Base-by-base conservation (phyloP, 2,888 invertebrate genomes). In the Neoscelio sp. region DNA sequence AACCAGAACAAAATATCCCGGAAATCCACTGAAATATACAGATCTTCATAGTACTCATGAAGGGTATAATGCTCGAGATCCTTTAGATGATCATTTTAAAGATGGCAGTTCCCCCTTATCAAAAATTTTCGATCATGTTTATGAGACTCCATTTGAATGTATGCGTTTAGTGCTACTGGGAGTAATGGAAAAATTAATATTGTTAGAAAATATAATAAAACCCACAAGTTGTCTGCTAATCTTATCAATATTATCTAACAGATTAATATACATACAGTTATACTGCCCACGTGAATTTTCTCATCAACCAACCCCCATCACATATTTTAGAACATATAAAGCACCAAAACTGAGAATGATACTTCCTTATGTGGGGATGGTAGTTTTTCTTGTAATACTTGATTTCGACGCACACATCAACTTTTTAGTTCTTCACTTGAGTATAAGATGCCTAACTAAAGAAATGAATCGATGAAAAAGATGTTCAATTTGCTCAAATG, bases 291-390 rank as follows among this genome's bases (percentile, higher is more conserved):
- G 48, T 18, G 68, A 70, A 38, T 71, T 71, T 44, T 50, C 71
- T 23, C 50, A 52, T 1, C 6, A 3, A 5, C 42, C 60, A 26
- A 33, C 10, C 12, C 0, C 50, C 3, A 12, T 71, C n/a, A 28
- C 3, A 2, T 60, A 33, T 13, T 71, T 62, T n/a, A 71, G 44
- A 20, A 82, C 80, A 42, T 85, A 71, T 42, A 85, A 85, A 52
- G 84, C 83, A 7, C 85, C 85, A 7, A 83, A 87, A 50, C 78
- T 82, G 23, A 68, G 84, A 40, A 71, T 79, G 33, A 68, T 85
- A 8, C 56, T 86, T 8, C 40, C 84, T 7, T 86, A 85, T 40
- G 75, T 82, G 17, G 85, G 84, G 2, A 82, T 83, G 10, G 78
- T 81, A 23, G 80, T 83, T 30, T 77, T 86, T 7, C 42, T 81